Percentiles rank a stretch among this genome's conserved stretches.
Conservation (phyloP, 1,140 invertebrate species). For the Drosophila setifemur region DNA sequence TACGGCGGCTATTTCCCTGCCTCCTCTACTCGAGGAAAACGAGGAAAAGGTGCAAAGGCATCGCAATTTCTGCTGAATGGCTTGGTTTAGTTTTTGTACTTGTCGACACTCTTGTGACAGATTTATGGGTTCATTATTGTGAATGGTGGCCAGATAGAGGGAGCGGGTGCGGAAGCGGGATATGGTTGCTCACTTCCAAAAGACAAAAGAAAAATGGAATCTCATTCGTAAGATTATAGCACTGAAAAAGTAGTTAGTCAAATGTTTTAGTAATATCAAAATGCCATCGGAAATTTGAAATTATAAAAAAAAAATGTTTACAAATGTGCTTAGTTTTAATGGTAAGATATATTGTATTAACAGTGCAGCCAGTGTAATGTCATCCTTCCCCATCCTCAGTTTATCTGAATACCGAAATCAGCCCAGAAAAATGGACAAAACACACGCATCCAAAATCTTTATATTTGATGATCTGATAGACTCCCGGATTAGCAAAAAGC, state of each 20-base stretch:
- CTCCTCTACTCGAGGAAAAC: too few species aligned
- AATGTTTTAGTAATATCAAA: background rate
- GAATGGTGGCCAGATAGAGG: conserved; percentile 9
- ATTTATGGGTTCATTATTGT: conserved; percentile 75
- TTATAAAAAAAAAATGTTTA: background rate
- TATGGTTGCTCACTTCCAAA: too few species aligned
- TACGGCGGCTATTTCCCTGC: conserved; percentile 14
- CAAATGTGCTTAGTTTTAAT: background rate
- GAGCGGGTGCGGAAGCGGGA: too few species aligned
- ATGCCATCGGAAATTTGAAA: background rate
- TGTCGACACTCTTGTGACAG: conserved; percentile 68
- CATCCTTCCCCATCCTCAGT: background rate
- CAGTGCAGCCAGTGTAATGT: background rate
- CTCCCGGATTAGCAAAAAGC: background rate
- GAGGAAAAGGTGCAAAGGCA: conserved; percentile 37
- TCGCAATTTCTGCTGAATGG: conserved; percentile 64
- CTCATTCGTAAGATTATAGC: conserved; percentile 9
- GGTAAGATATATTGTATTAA: background rate
- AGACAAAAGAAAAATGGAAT: background rate
- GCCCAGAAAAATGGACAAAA: background rate
- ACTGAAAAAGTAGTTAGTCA: conserved; percentile 9
- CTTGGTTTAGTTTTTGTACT: conserved; percentile 51
- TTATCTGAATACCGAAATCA: background rate
- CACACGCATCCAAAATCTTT: background rate
- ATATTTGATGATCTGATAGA: background rate